Evolutionary conservation across 1,140 invertebrate species (phyloP), one percentile per base, ranked within the genome.

Genomic region (Lordiphosa mommai): DNA sequence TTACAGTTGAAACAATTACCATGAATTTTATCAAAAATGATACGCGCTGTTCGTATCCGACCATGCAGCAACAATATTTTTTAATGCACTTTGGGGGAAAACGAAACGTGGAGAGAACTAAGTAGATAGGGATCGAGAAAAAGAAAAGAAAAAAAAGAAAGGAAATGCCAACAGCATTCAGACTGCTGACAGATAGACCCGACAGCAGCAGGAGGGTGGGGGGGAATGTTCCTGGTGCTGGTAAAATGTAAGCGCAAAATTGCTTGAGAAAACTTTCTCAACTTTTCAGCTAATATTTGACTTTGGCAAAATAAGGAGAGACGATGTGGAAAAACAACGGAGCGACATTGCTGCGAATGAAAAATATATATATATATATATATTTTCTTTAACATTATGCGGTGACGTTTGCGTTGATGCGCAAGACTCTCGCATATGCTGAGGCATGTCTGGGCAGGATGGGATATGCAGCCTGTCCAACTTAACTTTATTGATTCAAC

Each of bases 21-120:
- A 84, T 84, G 77, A 84, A 84, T 84, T 84, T 84, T 84, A 84
- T 84, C 77, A 85, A 85, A 84, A 84, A 84, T 85, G 77, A 84
- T 84, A 84, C 79, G 79, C 76, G 67, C 68, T 68, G 72, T 77
- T 85, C 77, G 72, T 84, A 85, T 84, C 77, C 79, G 72, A 84
- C 76, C 79, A 85, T 84, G 77, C 77, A 84, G 79, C 79, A 85
- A 77, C 79, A 85, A 85, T 85, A 84, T 84, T 84, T 84, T 84
- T 84, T 84, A 85, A 85, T 84, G 77, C 79, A 84, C 77, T 82
- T 82, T 84, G 72, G 76, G 76, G 77, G 72, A 85, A 82, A 82
- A 70, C 69, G 77, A 84, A 84, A 72, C 72, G 77, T 53, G 56
- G 56, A 16, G 48, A 53, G 50, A 76, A 82, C 72, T 72, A 74